Evolutionary conservation across 2,797 vertebrate species (phyloP).

Genomic region (Cuniculus paca): DNA sequence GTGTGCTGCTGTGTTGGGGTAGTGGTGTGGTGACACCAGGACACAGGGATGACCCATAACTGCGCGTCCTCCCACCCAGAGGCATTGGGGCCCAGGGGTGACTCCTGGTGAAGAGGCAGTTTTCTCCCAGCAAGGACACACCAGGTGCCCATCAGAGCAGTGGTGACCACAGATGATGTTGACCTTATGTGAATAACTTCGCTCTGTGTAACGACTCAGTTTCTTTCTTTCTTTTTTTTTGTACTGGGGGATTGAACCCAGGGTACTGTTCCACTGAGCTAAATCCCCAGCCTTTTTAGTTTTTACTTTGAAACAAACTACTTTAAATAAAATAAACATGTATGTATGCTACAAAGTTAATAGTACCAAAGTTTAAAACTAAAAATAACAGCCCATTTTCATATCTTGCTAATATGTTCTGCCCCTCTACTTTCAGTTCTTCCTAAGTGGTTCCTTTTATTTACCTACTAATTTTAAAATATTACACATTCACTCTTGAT

Average conservation of each 20-base stretch:
- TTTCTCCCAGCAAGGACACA: not conserved
- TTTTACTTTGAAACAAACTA: not conserved
- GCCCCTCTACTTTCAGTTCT: not conserved
- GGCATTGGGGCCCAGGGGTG: too few species aligned
- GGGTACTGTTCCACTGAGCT: not conserved
- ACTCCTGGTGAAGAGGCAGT: not conserved
- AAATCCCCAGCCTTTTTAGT: not conserved
- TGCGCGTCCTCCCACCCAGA: fast-evolving
- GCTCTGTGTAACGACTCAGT: not conserved
- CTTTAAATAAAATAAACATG: not conserved
- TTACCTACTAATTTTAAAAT: slow-evolving; percentile 38
- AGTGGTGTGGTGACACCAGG: not conserved
- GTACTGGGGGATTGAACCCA: not conserved
- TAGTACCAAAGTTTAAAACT: not conserved
- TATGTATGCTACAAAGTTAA: not conserved
- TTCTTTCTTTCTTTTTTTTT: not conserved
- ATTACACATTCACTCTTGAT: not conserved
- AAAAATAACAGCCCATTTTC: not conserved
- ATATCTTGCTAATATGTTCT: not conserved
- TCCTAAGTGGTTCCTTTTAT: not conserved
- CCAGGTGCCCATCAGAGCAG: not conserved
- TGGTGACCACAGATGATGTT: not conserved
- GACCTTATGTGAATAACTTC: not conserved
- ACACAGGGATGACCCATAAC: not conserved
- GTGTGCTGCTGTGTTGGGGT: not conserved